Conservation (phyloP, 2,113 vertebrate genomes). For the Argyrosomus japonicus region DNA sequence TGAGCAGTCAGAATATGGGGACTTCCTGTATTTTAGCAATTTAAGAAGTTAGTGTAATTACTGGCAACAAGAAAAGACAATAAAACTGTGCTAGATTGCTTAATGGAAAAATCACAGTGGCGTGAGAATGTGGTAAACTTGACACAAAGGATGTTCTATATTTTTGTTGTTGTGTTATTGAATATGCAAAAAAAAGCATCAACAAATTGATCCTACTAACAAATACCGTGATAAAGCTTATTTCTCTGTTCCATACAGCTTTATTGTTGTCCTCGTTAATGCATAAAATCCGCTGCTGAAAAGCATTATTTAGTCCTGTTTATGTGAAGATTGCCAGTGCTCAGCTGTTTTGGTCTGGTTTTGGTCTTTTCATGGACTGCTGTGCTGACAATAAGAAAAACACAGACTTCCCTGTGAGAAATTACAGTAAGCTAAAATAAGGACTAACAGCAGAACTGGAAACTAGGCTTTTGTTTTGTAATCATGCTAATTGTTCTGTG, state of each 20-base stretch:
- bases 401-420: not conserved
- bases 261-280: not conserved
- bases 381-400: not conserved
- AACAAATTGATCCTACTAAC: not conserved
- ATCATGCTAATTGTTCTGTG: constrained; percentile 11
- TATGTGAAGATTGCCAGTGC: not conserved
- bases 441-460: not conserved
- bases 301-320: not conserved
- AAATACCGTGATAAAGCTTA: not conserved
- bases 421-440: not conserved
- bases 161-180: not conserved
- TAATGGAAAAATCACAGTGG: not conserved
- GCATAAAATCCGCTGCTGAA: not conserved
- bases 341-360: not conserved
- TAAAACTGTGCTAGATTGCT: too few relatives aligned
- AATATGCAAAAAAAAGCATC: not conserved
- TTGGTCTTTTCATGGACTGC: not conserved
- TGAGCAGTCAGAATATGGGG: not conserved
- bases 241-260: not conserved
- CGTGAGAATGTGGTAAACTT: not conserved
- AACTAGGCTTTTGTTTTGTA: not conserved
- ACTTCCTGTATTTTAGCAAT: not conserved
- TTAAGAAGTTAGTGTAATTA: constrained; percentile 8
- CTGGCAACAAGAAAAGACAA: not conserved
- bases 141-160: not conserved